Conservation (phyloP, 2,797 vertebrate species). For the Pseudochromis fuscus region DNA sequence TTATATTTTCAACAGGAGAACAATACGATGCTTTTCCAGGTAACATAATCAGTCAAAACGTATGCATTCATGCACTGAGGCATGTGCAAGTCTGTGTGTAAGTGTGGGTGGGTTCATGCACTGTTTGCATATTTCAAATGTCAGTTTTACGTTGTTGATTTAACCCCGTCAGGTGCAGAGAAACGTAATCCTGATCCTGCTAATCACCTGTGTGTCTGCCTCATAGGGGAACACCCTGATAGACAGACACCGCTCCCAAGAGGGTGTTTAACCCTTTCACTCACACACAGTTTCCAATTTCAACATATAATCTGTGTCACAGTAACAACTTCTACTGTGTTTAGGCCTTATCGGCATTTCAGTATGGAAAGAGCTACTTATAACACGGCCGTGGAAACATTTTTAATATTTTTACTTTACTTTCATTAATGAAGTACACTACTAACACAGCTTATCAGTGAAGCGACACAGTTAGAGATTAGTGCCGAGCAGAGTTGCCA, state of each 20-base stretch:
- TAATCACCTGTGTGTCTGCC: slow-evolving; percentile 57
- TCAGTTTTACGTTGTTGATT: slow-evolving; percentile 57
- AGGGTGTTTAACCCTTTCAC: slow-evolving; percentile 63
- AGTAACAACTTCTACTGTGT: neutral
- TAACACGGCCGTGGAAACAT: no score
- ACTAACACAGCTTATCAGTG: slow-evolving; percentile 24
- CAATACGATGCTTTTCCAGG: slow-evolving; percentile 7
- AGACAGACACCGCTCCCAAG: slow-evolving; percentile 27
- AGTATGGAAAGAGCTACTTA: neutral
- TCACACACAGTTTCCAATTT: slow-evolving; percentile 12
- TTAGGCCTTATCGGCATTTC: neutral
- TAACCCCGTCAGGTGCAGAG: slow-evolving; percentile 61
- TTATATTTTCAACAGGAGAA: slow-evolving; percentile 5
- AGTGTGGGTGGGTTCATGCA: slow-evolving; percentile 4
- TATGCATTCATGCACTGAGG: neutral
- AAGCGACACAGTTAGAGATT: slow-evolving; percentile 46
- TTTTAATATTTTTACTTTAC: no score
- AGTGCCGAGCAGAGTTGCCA: slow-evolving; percentile 45
- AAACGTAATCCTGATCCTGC: slow-evolving; percentile 69
- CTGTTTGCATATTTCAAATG: slow-evolving; percentile 54
- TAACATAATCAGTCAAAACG: slow-evolving; percentile 15
- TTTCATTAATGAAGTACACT: neutral
- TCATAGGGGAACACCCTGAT: slow-evolving; percentile 67
- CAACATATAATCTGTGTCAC: neutral
- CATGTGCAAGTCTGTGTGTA: neutral